Conservation (phyloP, 35 echinoderm and acorn worm genomes). For the Nesometra sesokonis region DNA sequence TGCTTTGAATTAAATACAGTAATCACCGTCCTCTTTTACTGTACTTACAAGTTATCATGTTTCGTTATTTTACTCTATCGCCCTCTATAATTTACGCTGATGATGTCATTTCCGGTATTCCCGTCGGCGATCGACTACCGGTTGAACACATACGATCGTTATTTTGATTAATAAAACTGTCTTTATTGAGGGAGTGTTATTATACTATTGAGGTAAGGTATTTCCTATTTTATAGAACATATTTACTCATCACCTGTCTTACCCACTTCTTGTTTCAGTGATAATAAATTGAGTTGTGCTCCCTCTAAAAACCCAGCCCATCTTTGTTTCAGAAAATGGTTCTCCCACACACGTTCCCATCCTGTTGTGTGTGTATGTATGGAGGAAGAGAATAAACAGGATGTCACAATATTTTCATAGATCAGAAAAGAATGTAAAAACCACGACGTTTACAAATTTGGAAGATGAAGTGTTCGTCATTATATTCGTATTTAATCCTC, state of each 20-base stretch:
- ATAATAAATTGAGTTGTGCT: background rate
- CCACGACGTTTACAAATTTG: too few species aligned
- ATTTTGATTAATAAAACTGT: background rate
- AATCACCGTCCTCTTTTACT: too few species aligned
- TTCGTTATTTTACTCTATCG: background rate
- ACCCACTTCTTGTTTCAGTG: background rate
- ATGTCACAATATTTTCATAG: too few species aligned
- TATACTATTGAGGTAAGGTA: background rate
- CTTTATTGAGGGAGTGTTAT: background rate
- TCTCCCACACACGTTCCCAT: too few species aligned
- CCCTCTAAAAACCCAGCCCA: background rate
- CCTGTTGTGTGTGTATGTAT: too few species aligned
- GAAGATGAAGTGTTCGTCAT: too few species aligned
- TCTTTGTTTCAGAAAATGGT: background rate
- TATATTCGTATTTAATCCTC: too few species aligned
- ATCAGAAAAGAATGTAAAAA: too few species aligned
- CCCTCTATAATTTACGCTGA: background rate
- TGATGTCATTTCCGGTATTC: background rate
- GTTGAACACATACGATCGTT: background rate
- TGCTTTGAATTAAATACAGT: too few species aligned
- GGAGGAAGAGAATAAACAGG: too few species aligned
- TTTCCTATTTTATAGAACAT: background rate
- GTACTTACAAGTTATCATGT: too few species aligned
- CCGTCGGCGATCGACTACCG: background rate
- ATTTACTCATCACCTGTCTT: background rate